Evolutionary conservation across 2,888 invertebrate genomes (phyloP), one percentile per base, ranked within the genome.

Genomic region (Nomada flava): DNA sequence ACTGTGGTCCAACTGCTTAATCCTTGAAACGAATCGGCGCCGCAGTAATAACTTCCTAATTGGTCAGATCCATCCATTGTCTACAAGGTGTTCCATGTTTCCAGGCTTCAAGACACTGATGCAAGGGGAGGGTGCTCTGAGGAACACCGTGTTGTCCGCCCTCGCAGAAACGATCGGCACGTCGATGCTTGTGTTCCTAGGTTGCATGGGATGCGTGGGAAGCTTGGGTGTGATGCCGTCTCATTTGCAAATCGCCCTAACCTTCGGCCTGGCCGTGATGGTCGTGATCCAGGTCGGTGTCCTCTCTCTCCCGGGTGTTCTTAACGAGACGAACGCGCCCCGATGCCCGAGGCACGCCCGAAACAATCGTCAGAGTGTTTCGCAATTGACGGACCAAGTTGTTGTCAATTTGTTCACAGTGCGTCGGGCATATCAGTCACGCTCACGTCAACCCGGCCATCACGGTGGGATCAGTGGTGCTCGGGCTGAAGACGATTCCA

Each of bases 371-470:
- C 29, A 7, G 0, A 36, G 5, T 5, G 36, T 36, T 7, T 7
- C 36, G 36, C 36, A 36, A 7, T 7, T 10, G 47, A 47, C 47
- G 15, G 13, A 0, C 7, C 36, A 36, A 36, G 36, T 7, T 36
- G 36, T 36, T 36, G 7, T 26, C 15, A 5, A 15, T 62, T 20
- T 62, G 73, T 84, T 91, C 90, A 9, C 90, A 94, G 94, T 91
- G 91, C 57, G 89, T 94, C 55, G 94, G 93, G 2, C 94, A 94
- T 62, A 92, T 94, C 59, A 94, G 94, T 75, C 89, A 92, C 15
- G 93, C 94, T 20, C 93, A 94, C 79, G 84, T 94, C 29, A 94
- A 94, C 82, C 94, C 94, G 13, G 91, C 93, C 0, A 90, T 94
- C n/a, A 94, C 94, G 15, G 79, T 93, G 4, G 92, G 93, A 10